These are phyloP conservation scores for Litoditis marina DNA, from an alignment of 2,888 invertebrate species.

Conservation along the genomic window DNA sequence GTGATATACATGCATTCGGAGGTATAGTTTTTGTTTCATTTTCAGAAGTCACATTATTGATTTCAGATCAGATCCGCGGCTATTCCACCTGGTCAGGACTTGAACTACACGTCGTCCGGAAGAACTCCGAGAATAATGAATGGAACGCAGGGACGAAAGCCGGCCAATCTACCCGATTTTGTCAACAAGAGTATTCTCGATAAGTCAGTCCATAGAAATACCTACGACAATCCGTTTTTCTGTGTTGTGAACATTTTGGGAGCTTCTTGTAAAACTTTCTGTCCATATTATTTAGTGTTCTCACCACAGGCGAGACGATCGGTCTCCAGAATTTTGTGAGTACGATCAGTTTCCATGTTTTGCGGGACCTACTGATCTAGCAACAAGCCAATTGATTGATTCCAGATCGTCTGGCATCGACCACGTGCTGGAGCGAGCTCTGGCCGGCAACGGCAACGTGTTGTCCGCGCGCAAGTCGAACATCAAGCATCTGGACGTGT, in stretches of 20 bases:
- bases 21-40: not conserved
- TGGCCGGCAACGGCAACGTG: slow-evolving; percentile 26
- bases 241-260: no score
- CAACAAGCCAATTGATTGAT: no score
- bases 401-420: no score
- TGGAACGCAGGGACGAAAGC: no score
- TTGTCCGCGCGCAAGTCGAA: slow-evolving; percentile 23
- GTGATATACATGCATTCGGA: no score
- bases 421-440: slow-evolving; percentile 27
- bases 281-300: not conserved
- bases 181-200: no score
- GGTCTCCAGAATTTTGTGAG: not conserved
- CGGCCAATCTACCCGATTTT: no score
- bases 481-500: slow-evolving; percentile 40
- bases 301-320: not conserved
- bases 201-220: no score
- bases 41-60: not conserved
- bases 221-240: no score
- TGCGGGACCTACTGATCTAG: no score
- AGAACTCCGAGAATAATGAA: no score
- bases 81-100: slow-evolving; percentile 19
- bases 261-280: slow-evolving; percentile 4
- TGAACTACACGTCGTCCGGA: slow-evolving; percentile 38
- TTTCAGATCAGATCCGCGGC: slow-evolving; percentile 9
- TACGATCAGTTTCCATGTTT: no score